These are phyloP conservation scores for Lophotis ruficrista DNA, from an alignment of 2,113 vertebrate species.

Conservation along the genomic window DNA sequence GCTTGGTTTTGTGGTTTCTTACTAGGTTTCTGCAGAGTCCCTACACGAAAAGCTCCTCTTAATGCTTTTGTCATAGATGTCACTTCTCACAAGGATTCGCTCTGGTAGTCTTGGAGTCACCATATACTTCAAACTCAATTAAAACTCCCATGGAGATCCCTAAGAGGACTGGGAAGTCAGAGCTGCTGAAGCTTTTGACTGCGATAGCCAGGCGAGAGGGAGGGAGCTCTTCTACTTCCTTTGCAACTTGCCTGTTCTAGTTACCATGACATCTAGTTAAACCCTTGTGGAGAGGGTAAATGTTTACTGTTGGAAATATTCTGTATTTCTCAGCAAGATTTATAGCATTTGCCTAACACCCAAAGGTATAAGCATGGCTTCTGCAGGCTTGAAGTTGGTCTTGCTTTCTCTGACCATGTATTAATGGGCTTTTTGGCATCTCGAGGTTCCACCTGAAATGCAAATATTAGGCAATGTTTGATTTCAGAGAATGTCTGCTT, in stretches of 20 bases:
- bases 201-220: background rate
- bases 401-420: fast-evolving
- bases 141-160: background rate
- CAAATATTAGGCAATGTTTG: background rate
- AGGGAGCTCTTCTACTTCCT: background rate
- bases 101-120: background rate
- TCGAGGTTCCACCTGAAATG: background rate
- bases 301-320: background rate
- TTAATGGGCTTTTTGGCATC: background rate
- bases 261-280: background rate
- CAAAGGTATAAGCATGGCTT: background rate
- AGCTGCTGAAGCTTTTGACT: background rate
- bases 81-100: background rate
- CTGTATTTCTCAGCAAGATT: background rate
- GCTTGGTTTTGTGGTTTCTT: background rate
- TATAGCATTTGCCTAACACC: background rate
- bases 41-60: background rate
- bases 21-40: background rate
- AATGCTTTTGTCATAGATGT: background rate
- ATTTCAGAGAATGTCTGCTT: background rate
- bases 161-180: background rate
- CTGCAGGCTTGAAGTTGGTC: background rate
- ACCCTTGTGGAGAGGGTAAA: background rate
- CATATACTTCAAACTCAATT: background rate
- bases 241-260: background rate